Base-by-base conservation (phyloP, 1,140 invertebrate species). In the Mesaphorura yosii region DNA sequence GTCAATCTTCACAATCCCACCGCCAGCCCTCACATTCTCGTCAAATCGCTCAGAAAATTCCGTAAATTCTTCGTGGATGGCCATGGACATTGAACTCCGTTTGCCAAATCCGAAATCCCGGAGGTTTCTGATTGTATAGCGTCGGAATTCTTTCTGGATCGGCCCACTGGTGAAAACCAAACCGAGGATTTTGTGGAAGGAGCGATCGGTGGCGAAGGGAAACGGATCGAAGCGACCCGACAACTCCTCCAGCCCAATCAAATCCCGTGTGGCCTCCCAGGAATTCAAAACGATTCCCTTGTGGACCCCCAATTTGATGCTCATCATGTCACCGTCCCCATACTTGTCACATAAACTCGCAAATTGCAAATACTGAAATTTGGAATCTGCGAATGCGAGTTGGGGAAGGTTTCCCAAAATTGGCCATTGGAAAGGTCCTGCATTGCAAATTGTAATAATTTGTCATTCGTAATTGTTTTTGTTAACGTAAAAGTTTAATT, bases 21-120 rank as follows among this genome's bases (percentile, higher is more conserved):
- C 50, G 4, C 37, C 22, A 22, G 34, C 42, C 15, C 31, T 23
- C 2, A 37, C 27, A 6, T 19, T n/a, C 17, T 6, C 38, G 19
- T 5, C 6, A 53, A 37, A 38, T 34, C 22, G 5, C 4, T 3
- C 19, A 19, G 23, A 5, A 4, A 55, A 23, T 23, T 55, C 46
- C 23, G 41, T 22, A 20, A 57, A 12, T 46, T 57, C 50, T 10
- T 31, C 37, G 15, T 44, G 3, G 15, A 54, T 25, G 31, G 48
- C 14, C 15, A 2, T 27, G 22, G 45, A 44, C 51, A 54, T 57
- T 22, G 39, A 12, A 4, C 48, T 27, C 51, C 75, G 77, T 37
- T 57, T 53, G 1, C 51, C 51, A 57, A 53, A 48, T 31, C 55
- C 55, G 17, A 57, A 38, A 10, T 53, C 42, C 17, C 37, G 44